Conservation (phyloP, 2,797 vertebrate species). For the Ctenopoma kingsleyae region DNA sequence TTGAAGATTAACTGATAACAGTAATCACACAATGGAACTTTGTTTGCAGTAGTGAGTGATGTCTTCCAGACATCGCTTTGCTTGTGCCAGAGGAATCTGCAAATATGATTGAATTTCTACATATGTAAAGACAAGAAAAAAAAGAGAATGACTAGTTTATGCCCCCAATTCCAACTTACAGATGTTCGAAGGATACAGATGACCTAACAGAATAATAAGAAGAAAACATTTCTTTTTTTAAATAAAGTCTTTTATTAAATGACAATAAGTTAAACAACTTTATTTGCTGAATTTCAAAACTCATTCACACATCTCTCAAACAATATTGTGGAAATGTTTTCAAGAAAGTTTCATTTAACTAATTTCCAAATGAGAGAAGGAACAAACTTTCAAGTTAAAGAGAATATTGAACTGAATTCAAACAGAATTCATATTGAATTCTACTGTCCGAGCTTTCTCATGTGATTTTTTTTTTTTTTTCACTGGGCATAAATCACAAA, state of each 20-base stretch:
- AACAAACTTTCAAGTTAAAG: slow-evolving; percentile 70
- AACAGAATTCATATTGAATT: slow-evolving; percentile 62
- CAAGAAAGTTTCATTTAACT: slow-evolving; percentile 36
- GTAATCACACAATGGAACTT: slow-evolving; percentile 16
- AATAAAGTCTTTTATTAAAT: slow-evolving; percentile 66
- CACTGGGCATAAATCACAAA: slow-evolving; percentile 38
- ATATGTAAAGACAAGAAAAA: background rate
- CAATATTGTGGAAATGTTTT: slow-evolving; percentile 58
- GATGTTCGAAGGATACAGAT: background rate
- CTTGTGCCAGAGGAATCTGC: slow-evolving; percentile 11
- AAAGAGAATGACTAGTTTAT: background rate
- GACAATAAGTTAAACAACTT: slow-evolving; percentile 86
- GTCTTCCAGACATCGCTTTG: slow-evolving; percentile 28
- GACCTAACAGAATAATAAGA: background rate
- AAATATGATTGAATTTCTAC: background rate
- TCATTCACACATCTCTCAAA: slow-evolving; percentile 67
- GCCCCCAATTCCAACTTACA: background rate
- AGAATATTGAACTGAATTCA: slow-evolving; percentile 56
- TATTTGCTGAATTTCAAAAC: slow-evolving; percentile 70
- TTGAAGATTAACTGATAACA: slow-evolving; percentile 12
- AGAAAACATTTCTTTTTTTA: slow-evolving; percentile 7
- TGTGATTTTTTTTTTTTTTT: slow-evolving; percentile 63
- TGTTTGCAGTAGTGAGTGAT: slow-evolving; percentile 25
- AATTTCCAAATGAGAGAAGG: slow-evolving; percentile 29
- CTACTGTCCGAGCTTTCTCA: slow-evolving; percentile 39